Evolutionary conservation across 2,113 vertebrate genomes (phyloP).

Genomic region (Noctilio leporinus): DNA sequence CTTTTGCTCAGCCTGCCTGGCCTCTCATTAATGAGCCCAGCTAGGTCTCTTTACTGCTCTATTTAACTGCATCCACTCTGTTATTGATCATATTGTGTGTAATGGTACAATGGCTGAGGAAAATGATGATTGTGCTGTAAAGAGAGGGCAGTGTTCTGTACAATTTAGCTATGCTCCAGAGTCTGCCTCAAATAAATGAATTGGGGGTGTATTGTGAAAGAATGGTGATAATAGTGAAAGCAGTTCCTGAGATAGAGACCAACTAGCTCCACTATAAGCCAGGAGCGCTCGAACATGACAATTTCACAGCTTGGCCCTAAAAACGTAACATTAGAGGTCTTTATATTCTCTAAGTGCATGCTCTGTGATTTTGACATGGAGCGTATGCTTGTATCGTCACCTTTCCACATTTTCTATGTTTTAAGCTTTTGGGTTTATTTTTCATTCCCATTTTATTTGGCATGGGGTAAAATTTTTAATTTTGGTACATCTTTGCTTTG

Average conservation of each 20-base stretch:
- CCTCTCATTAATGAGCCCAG: neutral
- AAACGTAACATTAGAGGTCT: neutral
- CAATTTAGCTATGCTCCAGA: neutral
- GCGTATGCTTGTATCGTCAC: neutral
- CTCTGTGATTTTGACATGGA: neutral
- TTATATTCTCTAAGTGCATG: neutral
- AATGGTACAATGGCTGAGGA: conserved; percentile 21
- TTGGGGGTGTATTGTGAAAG: neutral
- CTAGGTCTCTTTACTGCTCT: conserved; percentile 20
- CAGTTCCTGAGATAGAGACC: neutral
- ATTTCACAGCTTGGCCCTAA: neutral
- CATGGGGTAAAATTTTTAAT: neutral
- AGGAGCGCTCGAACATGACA: neutral
- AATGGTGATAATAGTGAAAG: neutral
- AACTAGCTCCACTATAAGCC: neutral
- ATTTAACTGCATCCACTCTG: neutral
- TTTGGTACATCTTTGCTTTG: neutral
- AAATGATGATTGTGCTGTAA: conserved; percentile 19
- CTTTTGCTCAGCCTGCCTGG: neutral
- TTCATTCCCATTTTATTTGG: neutral
- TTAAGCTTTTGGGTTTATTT: neutral
- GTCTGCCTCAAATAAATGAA: neutral
- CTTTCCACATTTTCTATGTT: neutral
- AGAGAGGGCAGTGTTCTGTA: neutral
- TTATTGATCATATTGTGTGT: conserved; percentile 22